A percentile compares a stretch with the other conserved stretches of the same genome.
Evolutionary conservation across 2,113 vertebrate genomes (phyloP).

Genomic region (Pagrus major): DNA sequence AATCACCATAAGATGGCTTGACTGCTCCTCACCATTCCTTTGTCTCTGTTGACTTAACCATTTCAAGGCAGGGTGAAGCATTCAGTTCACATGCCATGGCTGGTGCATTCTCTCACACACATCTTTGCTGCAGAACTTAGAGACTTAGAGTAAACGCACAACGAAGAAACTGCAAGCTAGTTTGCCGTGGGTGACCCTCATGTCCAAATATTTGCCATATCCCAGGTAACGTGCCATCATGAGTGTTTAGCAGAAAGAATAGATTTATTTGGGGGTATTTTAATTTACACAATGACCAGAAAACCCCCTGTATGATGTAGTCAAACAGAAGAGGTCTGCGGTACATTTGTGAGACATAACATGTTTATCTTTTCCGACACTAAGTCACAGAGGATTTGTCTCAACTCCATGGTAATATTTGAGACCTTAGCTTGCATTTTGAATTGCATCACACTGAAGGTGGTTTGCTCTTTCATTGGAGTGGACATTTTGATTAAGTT

Average conservation of each 20-base stretch:
- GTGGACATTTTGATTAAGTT: background rate
- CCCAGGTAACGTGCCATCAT: background rate
- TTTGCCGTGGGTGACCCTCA: background rate
- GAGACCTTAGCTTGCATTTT: background rate
- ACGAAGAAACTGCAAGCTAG: no score
- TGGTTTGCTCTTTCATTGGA: background rate
- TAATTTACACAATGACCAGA: background rate
- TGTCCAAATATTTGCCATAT: background rate
- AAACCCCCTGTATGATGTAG: background rate
- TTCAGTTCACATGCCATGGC: constrained; percentile 30
- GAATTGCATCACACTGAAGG: background rate
- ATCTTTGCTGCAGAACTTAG: constrained; percentile 18
- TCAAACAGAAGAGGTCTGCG: background rate
- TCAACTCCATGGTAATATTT: background rate
- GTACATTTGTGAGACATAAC: background rate
- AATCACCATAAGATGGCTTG: constrained; percentile 21
- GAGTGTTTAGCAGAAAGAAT: no score
- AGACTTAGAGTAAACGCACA: constrained; percentile 11
- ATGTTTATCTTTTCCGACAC: background rate
- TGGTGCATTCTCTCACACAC: constrained; percentile 35
- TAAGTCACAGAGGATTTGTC: background rate
- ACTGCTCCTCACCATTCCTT: background rate
- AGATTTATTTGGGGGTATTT: background rate
- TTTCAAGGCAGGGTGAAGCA: constrained; percentile 21
- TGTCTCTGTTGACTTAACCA: constrained; percentile 35